Conservation (phyloP, 2,797 vertebrate genomes). For the Mastacembelus armatus region DNA sequence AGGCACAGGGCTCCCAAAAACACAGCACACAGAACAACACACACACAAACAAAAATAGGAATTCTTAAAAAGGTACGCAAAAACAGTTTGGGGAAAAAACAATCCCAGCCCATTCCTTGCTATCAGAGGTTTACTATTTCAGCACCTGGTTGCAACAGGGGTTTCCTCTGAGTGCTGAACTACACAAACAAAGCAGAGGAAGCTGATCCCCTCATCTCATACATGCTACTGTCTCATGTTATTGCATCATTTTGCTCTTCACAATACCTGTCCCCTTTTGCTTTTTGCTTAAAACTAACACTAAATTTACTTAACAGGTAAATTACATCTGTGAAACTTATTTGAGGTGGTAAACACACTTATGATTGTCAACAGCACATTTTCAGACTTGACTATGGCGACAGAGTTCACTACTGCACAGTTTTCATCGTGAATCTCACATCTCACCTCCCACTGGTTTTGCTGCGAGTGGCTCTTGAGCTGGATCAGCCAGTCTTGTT, state of each 20-base stretch:
- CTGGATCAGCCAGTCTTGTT: conserved; percentile 97
- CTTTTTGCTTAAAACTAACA: neutral
- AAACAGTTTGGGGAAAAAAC: conserved; percentile 29
- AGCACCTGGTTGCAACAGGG: conserved; percentile 46
- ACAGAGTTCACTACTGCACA: too few relatives aligned
- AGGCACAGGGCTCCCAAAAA: conserved; percentile 36
- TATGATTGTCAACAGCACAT: conserved; percentile 16
- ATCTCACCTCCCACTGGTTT: conserved; percentile 95
- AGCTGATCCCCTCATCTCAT: conserved; percentile 33
- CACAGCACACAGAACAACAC: conserved; percentile 2
- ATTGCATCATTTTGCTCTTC: conserved; percentile 32
- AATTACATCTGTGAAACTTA: neutral
- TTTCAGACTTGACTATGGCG: conserved; percentile 12
- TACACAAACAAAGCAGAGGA: conserved; percentile 39
- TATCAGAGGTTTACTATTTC: conserved; percentile 56
- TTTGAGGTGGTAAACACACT: conserved; percentile 1
- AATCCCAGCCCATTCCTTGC: conserved; percentile 22
- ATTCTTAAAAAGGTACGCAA: conserved; percentile 28
- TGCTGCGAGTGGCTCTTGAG: conserved; percentile 92
- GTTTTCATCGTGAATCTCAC: neutral
- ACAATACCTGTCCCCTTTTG: neutral
- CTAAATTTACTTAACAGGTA: neutral
- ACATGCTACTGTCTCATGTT: neutral
- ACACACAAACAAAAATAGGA: conserved; percentile 28
- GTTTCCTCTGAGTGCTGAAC: conserved; percentile 35